Base-by-base conservation (phyloP, 2,797 vertebrate genomes). In the Microctenopoma stevenorrisi region DNA sequence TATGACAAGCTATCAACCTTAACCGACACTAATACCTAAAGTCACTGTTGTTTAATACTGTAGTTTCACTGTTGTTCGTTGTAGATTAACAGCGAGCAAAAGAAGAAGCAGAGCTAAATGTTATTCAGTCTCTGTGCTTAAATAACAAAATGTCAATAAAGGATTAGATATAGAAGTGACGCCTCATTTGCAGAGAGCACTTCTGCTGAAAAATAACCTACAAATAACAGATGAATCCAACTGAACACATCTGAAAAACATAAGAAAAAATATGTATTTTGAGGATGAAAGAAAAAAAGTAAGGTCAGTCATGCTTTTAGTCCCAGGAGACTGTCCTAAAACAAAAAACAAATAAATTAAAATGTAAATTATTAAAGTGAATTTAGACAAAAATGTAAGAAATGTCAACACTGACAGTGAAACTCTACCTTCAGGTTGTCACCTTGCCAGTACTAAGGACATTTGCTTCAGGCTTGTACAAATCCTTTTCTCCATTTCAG, bases 41-140 rank as follows among this genome's bases (percentile, higher is more conserved):
- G 25, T 0, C 2, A 14, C 42, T 25, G 28, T 1, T 16, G 43
- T 65, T 30, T 40, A 14, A 59, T 51, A 14, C 0, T 25, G 18
- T 48, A 35, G 50, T 68, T 78, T 71, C 18, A 60, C 3, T n/a
- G n/a, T 15, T 63, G 52, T 11, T 56, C 30, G 2, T 44, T 0
- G n/a, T 1, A 57, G 40, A 38, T 54, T 22, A 5, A 25, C 3
- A 2, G 25, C 0, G 33, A 49, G 33, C 15, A 8, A n/a, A 49
- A 16, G 0, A 35, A 38, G 7, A 33, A 46, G 14, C 26, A 25
- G 3, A 54, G 16, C 66, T 1, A 42, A 42, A 43, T 15, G 42
- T 16, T 43, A 16, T 43, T 43, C 42, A 16, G 15, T 43, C 15
- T 43, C 6, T 43, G 1, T 16, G 42, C 14, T 43, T 43, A 7